Evolutionary conservation across 2,797 vertebrate genomes (phyloP), one percentile per base, ranked within the genome.

Genomic region (Pteropus rufus): DNA sequence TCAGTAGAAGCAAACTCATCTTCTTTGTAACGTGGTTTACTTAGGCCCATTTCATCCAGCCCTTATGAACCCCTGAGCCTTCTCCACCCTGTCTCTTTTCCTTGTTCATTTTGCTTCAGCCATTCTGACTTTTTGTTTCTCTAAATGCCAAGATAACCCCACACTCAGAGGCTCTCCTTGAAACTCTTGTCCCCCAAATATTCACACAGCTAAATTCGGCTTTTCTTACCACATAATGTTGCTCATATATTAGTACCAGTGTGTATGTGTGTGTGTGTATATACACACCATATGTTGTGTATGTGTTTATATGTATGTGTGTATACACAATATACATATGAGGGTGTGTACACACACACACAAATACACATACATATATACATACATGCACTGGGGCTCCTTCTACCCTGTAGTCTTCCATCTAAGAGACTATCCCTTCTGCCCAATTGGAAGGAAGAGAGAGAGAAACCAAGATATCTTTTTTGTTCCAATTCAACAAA

Each of bases 401-500:
- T 91, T 93, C 19, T 76, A 12, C 72, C 56, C 4, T 60, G 2
- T 5, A 73, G 31, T n/a, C 34, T n/a, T 0, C 31, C 39, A 31
- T n/a, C 41, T 73, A 19, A 60, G 2, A 52, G 24, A 15, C 31
- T 44, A 41, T 64, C 0, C 60, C 0, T 62, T 67, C 16, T 2
- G 23, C 75, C 64, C 23, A 15, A 12, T 8, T 83, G 39, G 14
- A 83, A 83, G 11, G 11, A 44, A 34, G 9, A 89, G 3, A 73
- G 62, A 23, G 31, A 72, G 81, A 84, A 46, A 73, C 19, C 14
- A 87, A 60, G 21, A 72, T 2, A 49, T 34, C 1, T 2, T 8
- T 54, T 96, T 58, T 41, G 11, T 70, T 54, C 23, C 21, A 5
- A 82, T 23, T 82, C 10, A 92, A 93, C 31, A 79, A 79, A 94